Conservation (phyloP, 2,888 invertebrate genomes). For the Auanema freiburgensis region DNA sequence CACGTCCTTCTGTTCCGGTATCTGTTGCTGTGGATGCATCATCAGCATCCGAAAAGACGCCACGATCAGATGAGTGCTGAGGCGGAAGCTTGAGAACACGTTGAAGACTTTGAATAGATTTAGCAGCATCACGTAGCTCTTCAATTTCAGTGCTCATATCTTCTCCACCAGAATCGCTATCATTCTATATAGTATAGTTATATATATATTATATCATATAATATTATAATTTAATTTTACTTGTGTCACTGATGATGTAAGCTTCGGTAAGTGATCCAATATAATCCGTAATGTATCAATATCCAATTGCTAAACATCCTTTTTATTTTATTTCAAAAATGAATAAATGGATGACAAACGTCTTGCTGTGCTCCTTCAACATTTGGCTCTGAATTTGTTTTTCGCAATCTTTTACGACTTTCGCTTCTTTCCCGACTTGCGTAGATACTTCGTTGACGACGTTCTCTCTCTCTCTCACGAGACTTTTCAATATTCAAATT, state of each 20-base stretch:
- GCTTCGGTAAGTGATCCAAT: conserved; percentile 34
- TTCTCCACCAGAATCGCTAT: conserved; percentile 40
- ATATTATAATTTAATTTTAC: conserved; percentile 3
- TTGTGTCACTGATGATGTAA: conserved; percentile 19
- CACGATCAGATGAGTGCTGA: conserved; percentile 39
- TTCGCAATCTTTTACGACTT: conserved; percentile 41
- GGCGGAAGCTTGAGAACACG: conserved; percentile 47
- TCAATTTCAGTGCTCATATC: conserved; percentile 57
- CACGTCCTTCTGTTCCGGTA: conserved; percentile 27
- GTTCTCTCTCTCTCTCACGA: conserved; percentile 32
- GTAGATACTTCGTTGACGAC: conserved; percentile 35
- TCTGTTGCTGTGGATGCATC: conserved; percentile 27
- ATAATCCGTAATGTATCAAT: conserved; percentile 44
- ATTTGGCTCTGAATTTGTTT: conserved; percentile 57
- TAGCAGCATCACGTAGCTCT: conserved; percentile 60
- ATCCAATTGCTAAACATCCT: conserved; percentile 29
- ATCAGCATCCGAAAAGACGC: conserved; percentile 40
- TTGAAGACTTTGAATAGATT: conserved; percentile 56
- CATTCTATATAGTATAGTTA: conserved; percentile 10
- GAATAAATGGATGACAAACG: conserved; percentile 1
- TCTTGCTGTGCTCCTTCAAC: conserved; percentile 45
- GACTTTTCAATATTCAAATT: conserved; percentile 40
- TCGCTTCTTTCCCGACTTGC: conserved; percentile 39
- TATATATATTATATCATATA: neutral
- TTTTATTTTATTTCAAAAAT: neutral